These are phyloP conservation scores for Nomada flava DNA, from an alignment of 2,888 invertebrate species.

Conservation along the genomic window DNA sequence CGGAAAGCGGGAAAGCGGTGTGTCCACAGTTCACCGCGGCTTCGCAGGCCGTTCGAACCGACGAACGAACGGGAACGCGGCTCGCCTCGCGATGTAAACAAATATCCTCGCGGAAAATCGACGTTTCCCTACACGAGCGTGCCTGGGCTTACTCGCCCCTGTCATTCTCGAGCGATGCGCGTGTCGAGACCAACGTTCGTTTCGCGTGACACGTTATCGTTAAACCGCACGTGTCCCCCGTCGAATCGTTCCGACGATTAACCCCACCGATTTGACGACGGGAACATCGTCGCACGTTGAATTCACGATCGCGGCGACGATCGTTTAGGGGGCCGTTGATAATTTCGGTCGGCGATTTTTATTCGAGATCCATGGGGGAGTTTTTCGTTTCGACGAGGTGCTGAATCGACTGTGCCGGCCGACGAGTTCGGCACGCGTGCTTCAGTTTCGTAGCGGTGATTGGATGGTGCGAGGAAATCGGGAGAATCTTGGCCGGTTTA, in stretches of 20 bases:
- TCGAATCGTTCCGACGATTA: neutral
- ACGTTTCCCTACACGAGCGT: neutral
- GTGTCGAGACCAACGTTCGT: slow-evolving; percentile 4
- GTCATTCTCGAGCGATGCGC: no score
- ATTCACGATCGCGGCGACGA: neutral
- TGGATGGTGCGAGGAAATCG: no score
- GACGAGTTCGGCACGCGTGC: no score
- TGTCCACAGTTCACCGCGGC: slow-evolving; percentile 78
- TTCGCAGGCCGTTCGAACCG: slow-evolving; percentile 77
- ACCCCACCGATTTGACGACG: neutral
- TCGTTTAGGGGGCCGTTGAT: neutral
- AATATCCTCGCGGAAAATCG: neutral
- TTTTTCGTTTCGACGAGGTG: no score
- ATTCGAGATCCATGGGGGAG: neutral
- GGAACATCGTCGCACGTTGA: no score
- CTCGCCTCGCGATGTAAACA: slow-evolving; percentile 34
- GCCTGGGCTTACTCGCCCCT: no score
- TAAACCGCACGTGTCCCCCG: slow-evolving; percentile 30
- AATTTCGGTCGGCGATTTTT: neutral
- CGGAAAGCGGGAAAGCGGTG: slow-evolving; percentile 79
- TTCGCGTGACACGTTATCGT: neutral
- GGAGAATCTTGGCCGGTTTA: no score
- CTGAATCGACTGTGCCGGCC: no score
- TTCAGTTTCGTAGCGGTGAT: no score
- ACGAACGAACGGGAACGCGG: slow-evolving; percentile 46